phyloP scores from a whole-genome alignment of 2,113 vertebrate species.

The Lepus timidus region DNA sequence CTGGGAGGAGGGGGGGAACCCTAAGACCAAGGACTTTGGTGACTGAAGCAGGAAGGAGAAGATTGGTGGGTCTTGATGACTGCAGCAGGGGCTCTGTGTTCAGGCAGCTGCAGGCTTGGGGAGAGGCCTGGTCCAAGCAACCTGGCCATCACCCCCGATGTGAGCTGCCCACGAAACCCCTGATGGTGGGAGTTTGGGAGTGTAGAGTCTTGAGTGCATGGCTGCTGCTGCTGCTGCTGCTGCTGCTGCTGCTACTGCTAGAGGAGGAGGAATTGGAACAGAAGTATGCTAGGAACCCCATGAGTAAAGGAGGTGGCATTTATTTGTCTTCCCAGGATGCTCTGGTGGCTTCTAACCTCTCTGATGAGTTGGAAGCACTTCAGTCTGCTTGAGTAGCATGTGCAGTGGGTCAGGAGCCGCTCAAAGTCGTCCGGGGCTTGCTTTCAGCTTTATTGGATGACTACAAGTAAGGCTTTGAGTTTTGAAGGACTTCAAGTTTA shows the following conservation, averaged over 20 bases:
- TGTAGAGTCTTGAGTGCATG: neutral
- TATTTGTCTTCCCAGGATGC: neutral
- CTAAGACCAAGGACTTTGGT: conserved; percentile 12
- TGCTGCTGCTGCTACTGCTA: neutral
- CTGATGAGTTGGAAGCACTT: neutral
- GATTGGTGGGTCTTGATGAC: conserved; percentile 1
- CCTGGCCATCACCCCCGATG: neutral
- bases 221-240: neutral
- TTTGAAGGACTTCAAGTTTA: conserved; percentile 50
- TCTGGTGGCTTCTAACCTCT: neutral
- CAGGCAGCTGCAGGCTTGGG: neutral
- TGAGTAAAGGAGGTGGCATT: neutral
- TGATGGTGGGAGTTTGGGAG: neutral
- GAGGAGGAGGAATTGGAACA: neutral
- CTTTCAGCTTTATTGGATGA: conserved; percentile 44
- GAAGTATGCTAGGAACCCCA: conserved; percentile 10
- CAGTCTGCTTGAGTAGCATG: neutral
- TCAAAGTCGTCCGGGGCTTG: neutral
- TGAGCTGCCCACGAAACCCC: neutral
- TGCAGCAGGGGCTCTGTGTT: conserved; percentile 12
- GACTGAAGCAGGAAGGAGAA: conserved; percentile 12
- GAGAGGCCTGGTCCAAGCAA: neutral
- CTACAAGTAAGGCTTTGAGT: conserved; percentile 12
- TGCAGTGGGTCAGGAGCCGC: neutral
- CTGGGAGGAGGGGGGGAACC: conserved; percentile 1